Conservation (phyloP, 35 echinoderm and acorn worm species). For the Ophiothrix spiculata region DNA sequence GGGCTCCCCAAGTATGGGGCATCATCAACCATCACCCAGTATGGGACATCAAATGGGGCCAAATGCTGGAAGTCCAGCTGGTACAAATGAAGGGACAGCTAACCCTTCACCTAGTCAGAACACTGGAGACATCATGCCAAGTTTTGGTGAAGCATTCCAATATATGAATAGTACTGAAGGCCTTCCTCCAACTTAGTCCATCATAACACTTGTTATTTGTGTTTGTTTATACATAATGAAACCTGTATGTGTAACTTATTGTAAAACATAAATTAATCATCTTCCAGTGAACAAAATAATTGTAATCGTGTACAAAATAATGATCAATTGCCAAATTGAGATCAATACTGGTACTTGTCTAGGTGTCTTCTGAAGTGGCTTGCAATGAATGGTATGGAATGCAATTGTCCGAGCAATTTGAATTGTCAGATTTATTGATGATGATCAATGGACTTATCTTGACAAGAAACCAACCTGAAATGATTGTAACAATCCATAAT, state of each 20-base stretch:
- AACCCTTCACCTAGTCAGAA: neutral
- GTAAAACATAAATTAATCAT: constrained; percentile 5
- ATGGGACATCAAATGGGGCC: neutral
- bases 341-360: too few species aligned
- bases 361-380: too few species aligned
- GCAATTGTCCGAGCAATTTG: too few species aligned
- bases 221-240: neutral
- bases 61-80: neutral
- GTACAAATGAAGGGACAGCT: neutral
- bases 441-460: too few species aligned
- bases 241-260: neutral
- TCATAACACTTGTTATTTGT: too few species aligned
- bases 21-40: neutral
- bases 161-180: constrained; percentile 13
- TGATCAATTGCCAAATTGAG: too few species aligned
- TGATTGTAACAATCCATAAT: too few species aligned
- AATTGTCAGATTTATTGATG: too few species aligned
- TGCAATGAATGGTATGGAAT: too few species aligned
- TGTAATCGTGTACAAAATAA: too few species aligned
- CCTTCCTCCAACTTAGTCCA: constrained; percentile 1
- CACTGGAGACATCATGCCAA: neutral
- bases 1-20: neutral
- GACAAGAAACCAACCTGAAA: too few species aligned
- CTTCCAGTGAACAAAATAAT: neutral
- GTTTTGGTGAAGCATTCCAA: constrained; percentile 12